phyloP scores from a whole-genome alignment of 2,797 vertebrate species.

The Anomalospiza imberbis region DNA sequence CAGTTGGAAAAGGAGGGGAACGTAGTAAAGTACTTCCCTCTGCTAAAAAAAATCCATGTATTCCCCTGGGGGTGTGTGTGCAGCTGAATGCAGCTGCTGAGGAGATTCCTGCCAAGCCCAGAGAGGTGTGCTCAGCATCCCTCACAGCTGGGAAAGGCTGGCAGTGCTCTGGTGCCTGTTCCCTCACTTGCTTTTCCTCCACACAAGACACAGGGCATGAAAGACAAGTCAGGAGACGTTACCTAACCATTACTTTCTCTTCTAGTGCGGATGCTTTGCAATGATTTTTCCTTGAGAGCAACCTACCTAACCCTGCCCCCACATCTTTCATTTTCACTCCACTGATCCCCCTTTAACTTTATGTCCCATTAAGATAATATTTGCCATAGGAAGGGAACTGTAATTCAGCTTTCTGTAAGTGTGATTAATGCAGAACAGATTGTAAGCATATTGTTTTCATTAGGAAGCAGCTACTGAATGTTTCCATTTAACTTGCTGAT shows the following conservation, averaged over 20 bases:
- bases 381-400: not conserved
- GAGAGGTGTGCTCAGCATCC: not conserved
- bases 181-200: not conserved
- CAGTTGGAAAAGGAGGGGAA: not conserved
- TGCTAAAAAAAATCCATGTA: rapidly evolving
- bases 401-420: not conserved
- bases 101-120: not conserved
- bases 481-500: not conserved
- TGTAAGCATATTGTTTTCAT: not conserved
- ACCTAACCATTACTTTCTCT: not conserved
- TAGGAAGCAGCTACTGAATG: not conserved
- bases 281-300: not conserved
- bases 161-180: not conserved
- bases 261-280: not conserved
- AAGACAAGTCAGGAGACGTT: not conserved
- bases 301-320: not conserved
- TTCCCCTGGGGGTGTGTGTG: not conserved
- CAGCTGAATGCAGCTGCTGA: not conserved
- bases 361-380: not conserved
- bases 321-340: not conserved
- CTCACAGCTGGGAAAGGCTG: not conserved
- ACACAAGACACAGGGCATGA: not conserved
- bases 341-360: not conserved
- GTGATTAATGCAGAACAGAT: not conserved
- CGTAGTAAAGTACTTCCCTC: not conserved